Percentiles rank a stretch among this genome's conserved stretches.
phyloP scores from a whole-genome alignment of 2,888 invertebrate genomes.

The Hirtodrosophila trivittata region DNA sequence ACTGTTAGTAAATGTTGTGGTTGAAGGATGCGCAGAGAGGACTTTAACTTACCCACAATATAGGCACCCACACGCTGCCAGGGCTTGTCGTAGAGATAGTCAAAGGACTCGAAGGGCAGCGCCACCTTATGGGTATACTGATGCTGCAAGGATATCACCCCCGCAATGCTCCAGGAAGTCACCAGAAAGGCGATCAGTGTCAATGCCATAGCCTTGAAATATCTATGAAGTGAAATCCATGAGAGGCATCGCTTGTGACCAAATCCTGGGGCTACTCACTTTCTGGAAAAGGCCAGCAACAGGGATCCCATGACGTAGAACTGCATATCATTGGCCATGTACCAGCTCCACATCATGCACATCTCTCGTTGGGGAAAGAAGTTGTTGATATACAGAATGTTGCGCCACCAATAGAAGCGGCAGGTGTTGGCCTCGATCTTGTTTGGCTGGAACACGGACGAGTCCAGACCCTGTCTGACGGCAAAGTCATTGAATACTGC shows the following conservation, averaged over 20 bases:
- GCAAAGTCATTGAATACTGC: conserved; percentile 90
- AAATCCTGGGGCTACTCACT: conserved; percentile 86
- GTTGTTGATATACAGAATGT: conserved; percentile 92
- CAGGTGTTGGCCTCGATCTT: conserved; percentile 89
- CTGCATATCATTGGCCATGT: conserved; percentile 92
- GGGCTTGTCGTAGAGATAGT: conserved; percentile 92
- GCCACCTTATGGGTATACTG: conserved; percentile 90
- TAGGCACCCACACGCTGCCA: conserved; percentile 93
- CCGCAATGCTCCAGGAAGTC: conserved; percentile 91
- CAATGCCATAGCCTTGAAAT: conserved; percentile 87
- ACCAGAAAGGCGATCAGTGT: conserved; percentile 86
- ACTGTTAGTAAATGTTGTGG: background rate
- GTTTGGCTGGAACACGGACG: conserved; percentile 90
- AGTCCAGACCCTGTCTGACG: conserved; percentile 88
- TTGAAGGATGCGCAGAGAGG: no score
- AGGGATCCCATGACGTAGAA: conserved; percentile 89
- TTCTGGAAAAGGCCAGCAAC: conserved; percentile 87
- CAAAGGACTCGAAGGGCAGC: conserved; percentile 92
- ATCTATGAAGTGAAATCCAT: conserved; percentile 82
- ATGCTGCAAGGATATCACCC: conserved; percentile 89
- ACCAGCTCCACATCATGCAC: conserved; percentile 94
- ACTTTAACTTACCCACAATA: conserved; percentile 87
- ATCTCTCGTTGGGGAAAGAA: conserved; percentile 90
- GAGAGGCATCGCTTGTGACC: background rate
- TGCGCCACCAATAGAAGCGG: conserved; percentile 92